Conservation (phyloP, 2,113 vertebrate species). For the Cochlearius cochlearius region DNA sequence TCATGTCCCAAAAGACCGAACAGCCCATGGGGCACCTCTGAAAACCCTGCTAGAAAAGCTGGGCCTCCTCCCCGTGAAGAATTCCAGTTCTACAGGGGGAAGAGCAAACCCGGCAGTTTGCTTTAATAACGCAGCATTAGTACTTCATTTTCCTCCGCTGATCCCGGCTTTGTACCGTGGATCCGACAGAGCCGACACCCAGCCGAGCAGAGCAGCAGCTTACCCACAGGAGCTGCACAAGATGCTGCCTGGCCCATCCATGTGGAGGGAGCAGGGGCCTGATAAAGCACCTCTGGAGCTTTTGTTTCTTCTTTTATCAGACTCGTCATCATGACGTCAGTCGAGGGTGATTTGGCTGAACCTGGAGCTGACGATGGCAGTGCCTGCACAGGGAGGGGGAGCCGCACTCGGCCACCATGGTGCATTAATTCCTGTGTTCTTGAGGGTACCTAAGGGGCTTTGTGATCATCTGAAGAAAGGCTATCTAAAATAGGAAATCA, state of each 20-base stretch:
- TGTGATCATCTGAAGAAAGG: neutral
- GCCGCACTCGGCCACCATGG: accelerated
- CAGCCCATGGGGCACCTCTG: accelerated
- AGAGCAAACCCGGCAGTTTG: neutral
- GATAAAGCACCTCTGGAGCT: neutral
- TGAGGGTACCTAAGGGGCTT: neutral
- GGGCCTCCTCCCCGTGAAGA: neutral
- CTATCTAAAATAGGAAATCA: neutral
- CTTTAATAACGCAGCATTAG: neutral
- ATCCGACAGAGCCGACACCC: neutral
- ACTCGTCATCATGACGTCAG: accelerated
- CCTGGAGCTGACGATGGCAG: accelerated
- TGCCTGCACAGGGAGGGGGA: accelerated
- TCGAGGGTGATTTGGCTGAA: neutral
- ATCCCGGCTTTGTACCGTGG: accelerated
- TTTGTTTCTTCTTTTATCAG: neutral
- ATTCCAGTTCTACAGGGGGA: neutral
- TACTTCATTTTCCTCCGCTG: neutral
- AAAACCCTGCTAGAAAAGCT: neutral
- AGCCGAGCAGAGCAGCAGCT: neutral
- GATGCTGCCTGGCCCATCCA: accelerated
- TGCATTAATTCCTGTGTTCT: neutral
- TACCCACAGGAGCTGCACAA: accelerated
- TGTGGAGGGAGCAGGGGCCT: neutral
- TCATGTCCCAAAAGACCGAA: neutral